A percentile compares a stretch with the other conserved stretches of the same genome.
phyloP scores from a whole-genome alignment of 2,888 invertebrate species.

The Agonopterix arenella region DNA sequence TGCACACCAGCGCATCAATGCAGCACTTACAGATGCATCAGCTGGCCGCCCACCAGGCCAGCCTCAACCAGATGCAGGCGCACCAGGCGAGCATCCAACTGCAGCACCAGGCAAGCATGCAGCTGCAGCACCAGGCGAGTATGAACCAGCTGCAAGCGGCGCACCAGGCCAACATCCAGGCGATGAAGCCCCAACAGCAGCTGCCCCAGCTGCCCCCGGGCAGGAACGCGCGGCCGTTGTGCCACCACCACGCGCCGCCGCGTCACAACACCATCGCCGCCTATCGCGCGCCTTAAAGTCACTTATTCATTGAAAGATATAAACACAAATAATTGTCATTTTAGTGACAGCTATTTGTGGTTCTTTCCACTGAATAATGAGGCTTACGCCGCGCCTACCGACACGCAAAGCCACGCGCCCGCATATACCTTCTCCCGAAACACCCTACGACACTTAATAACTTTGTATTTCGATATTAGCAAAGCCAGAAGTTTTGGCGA shows the following conservation, averaged over 20 bases:
- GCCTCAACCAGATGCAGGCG: constrained; percentile 31
- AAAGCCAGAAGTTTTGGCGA: no score
- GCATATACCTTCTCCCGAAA: neutral
- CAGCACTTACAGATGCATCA: constrained; percentile 62
- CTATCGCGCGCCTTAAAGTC: constrained; percentile 26
- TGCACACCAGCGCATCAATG: constrained; percentile 62
- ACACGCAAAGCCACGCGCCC: constrained; percentile 1
- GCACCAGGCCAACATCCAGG: constrained; percentile 9
- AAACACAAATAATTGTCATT: no score
- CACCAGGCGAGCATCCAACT: constrained; percentile 28
- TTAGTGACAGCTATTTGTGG: no score
- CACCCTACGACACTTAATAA: no score
- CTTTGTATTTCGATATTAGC: no score
- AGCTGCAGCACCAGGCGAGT: constrained; percentile 15
- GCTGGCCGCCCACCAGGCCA: constrained; percentile 30
- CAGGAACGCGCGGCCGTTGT: constrained; percentile 30
- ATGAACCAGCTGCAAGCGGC: constrained; percentile 12
- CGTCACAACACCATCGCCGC: constrained; percentile 30
- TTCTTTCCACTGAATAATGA: no score
- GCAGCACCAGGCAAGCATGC: constrained; percentile 27
- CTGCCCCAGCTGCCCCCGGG: constrained; percentile 9
- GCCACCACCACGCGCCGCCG: constrained; percentile 41
- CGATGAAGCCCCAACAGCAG: neutral
- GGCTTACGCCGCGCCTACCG: no score
- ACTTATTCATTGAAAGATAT: no score